Base-by-base conservation (phyloP, 2,888 invertebrate species). In the Acleris laterana region DNA sequence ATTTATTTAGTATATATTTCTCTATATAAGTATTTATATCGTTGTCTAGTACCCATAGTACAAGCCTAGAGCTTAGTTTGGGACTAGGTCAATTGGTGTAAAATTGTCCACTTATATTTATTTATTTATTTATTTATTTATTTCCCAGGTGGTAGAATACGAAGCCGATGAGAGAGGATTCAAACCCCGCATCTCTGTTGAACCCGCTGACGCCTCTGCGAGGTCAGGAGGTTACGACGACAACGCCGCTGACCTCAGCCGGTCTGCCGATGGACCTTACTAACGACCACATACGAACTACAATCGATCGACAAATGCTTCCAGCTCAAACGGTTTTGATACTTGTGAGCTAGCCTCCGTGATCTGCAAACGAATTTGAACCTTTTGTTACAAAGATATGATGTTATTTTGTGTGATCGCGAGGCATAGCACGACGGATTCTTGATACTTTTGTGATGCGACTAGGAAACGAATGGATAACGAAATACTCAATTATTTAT, bases 151-250 rank as follows among this genome's bases (percentile, higher is more conserved):
- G 62, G 96, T 96, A 2, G 95, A 94, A 71, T 96, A 96, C 82
- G 95, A 95, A 76, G 96, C 96, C n/a, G 95, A 95, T 73, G 94
- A 94, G 76, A 88, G 94, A 50, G 96, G 96, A 7, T 96, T 94
- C 87, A 94, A 94, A 75, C 95, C 96, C 19, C 94, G 94, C 74
- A 95, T 96, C 74, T 93, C 94, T 1, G 87, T 91, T 68, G 89
- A 90, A 68, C 83, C 87, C 0, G 86, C 79, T 6, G 85, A 85
- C 7, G 71, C 68, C 0, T 69, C 79, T 2, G 73, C 73, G 4
- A 70, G 83, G 0, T 72, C 78, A 7, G 76, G 52, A 0, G 78
- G 89, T 0, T 89, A 90, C 56, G 89, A 89, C 46, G 88, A 85
- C 49, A 88, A 89, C 70, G 87, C 88, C 0, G 72, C 83, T 0